Conservation (phyloP, 2,797 vertebrate genomes). For the Takifugu rubripes region DNA sequence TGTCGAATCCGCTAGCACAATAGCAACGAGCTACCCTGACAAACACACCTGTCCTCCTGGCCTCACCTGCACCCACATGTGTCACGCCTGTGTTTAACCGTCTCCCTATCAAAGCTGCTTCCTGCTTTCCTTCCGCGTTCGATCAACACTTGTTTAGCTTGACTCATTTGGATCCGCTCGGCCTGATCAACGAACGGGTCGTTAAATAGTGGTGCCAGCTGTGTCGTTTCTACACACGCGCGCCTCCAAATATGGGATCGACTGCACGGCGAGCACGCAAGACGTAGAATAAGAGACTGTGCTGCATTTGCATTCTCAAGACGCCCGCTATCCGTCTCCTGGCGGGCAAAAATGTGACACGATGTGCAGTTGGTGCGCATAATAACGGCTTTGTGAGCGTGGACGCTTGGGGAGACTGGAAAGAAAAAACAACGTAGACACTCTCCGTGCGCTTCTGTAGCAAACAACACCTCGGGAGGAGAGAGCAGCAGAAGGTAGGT, state of each 20-base stretch:
- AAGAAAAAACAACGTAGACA: slow-evolving; percentile 43
- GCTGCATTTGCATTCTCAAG: slow-evolving; percentile 50
- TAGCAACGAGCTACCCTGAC: too few species aligned
- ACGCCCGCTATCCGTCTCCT: slow-evolving; percentile 55
- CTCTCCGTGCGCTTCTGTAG: slow-evolving; percentile 56
- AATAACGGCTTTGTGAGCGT: slow-evolving; percentile 60
- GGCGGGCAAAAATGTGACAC: slow-evolving; percentile 61
- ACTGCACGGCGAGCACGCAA: neutral
- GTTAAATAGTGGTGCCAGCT: too few species aligned
- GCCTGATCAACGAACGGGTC: too few species aligned
- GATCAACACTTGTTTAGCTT: too few species aligned
- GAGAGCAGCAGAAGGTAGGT: slow-evolving; percentile 3
- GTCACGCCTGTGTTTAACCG: too few species aligned
- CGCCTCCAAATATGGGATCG: neutral
- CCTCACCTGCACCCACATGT: too few species aligned
- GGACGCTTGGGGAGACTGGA: slow-evolving; percentile 47
- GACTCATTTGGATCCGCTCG: too few species aligned
- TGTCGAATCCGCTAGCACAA: too few species aligned
- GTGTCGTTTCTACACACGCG: neutral
- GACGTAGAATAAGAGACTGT: slow-evolving; percentile 27
- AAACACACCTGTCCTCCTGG: too few species aligned
- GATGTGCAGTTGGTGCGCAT: slow-evolving; percentile 39
- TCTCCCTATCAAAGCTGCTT: too few species aligned
- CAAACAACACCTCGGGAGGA: slow-evolving; percentile 49
- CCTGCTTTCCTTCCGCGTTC: too few species aligned